Evolutionary conservation across 2,797 vertebrate genomes (phyloP), one percentile per base, ranked within the genome.

Genomic region (Phylloscopus collybita): DNA sequence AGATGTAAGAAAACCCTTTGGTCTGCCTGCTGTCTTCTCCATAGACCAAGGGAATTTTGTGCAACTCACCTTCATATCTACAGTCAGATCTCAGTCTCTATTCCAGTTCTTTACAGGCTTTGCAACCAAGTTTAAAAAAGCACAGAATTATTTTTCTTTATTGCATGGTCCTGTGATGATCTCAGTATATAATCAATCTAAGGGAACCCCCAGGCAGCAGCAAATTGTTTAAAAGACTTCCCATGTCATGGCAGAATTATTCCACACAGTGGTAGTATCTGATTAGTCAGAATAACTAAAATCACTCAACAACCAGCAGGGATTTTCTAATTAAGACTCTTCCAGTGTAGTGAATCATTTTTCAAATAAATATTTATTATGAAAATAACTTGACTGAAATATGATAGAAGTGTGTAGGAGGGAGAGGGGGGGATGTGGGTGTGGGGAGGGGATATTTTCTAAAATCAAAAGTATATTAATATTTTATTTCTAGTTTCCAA

Each of bases 301-400:
- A 90, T 38, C 49, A 70, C 72, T 91, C 69, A 88, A 50, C 21
- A 42, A 30, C 36, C 84, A 94, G 32, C 73, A 88, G 64, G 40
- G 53, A 36, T 83, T 81, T 95, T 94, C 73, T 86, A 88, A 94
- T 76, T 93, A 94, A 95, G 49, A 64, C 75, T 76, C 45, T 62
- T 70, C 32, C 70, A 90, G 40, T 45, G 16, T n/a, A 90, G 23
- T 59, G 74, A 84, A 88, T 66, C 0, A 72, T 70, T 74, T 72
- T 80, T 34, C 36, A 87, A 85, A 94, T 27, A 38, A 76, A 65
- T 75, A 70, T 26, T 42, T 67, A 65, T 82, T 81, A 91, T 40
- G 38, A 89, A 90, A 92, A 60, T 75, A 90, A 80, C 42, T 73
- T 69, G 70, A 27, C 25, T 61, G 54, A 95, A 94, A 50, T 29